phyloP scores from a whole-genome alignment of 2,888 invertebrate species.

The Meandrusa payeni region DNA sequence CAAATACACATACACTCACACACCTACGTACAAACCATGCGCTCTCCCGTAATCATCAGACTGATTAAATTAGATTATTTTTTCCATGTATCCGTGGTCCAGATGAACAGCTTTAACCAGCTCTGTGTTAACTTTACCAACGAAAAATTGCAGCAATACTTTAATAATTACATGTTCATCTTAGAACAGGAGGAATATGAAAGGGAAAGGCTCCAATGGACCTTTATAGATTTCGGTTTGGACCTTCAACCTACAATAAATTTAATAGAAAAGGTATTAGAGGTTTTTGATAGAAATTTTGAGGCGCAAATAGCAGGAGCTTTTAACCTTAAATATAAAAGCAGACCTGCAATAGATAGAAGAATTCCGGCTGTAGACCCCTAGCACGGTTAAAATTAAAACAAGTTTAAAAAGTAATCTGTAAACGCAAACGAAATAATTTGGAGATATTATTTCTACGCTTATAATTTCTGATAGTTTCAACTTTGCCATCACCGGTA shows the following conservation, averaged over 20 bases:
- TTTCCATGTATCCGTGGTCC: slow-evolving; percentile 59
- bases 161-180: slow-evolving; percentile 98
- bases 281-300: slow-evolving; percentile 35
- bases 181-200: slow-evolving; percentile 98
- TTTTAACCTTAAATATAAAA: slow-evolving; percentile 43
- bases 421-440: slow-evolving; percentile 33
- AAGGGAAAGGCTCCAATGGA: slow-evolving; percentile 94
- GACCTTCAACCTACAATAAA: slow-evolving; percentile 95
- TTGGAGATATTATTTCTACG: not conserved
- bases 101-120: slow-evolving; percentile 97
- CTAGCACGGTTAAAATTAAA: slow-evolving; percentile 21
- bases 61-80: slow-evolving; percentile 42
- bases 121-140: slow-evolving; percentile 98
- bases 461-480: not conserved
- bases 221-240: slow-evolving; percentile 97
- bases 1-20: slow-evolving; percentile 36
- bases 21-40: slow-evolving; percentile 35
- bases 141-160: slow-evolving; percentile 97
- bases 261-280: slow-evolving; percentile 92
- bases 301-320: too few species aligned
- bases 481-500: not conserved
- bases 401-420: slow-evolving; percentile 43
- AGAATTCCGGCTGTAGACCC: slow-evolving; percentile 45
- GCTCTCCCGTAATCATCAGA: slow-evolving; percentile 28
- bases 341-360: slow-evolving; percentile 47